Percentiles rank a stretch among this genome's conserved stretches.
Conservation (phyloP, 2,797 vertebrate genomes). For the Limosa lapponica region DNA sequence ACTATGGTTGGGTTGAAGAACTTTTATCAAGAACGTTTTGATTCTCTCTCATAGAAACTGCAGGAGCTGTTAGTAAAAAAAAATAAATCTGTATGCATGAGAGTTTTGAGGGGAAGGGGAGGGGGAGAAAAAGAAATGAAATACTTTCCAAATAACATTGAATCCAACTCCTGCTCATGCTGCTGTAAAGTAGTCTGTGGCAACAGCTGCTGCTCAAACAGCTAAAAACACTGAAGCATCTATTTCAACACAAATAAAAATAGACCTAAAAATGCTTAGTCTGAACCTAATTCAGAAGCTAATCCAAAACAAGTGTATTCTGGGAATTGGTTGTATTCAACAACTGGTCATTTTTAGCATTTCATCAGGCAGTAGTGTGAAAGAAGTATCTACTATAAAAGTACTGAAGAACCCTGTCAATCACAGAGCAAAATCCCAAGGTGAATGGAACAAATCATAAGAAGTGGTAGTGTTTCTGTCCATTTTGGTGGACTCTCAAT, state of each 20-base stretch:
- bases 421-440: not conserved
- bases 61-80: not conserved
- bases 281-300: constrained; percentile 44
- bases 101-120: not conserved
- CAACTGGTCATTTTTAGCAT: constrained; percentile 42
- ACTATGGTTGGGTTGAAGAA: not conserved
- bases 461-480: not conserved
- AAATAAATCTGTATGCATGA: not conserved
- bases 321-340: constrained; percentile 23
- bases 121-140: not conserved
- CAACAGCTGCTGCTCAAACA: constrained; percentile 40
- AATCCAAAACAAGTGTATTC: constrained; percentile 32
- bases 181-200: not conserved
- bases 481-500: not conserved
- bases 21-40: not conserved
- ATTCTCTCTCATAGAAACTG: not conserved
- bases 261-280: constrained; percentile 54
- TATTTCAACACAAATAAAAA: constrained; percentile 53
- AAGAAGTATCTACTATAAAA: not conserved
- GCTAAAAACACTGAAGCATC: constrained; percentile 37
- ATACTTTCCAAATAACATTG: not conserved
- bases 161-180: not conserved
- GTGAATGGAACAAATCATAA: not conserved
- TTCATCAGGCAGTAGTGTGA: not conserved
- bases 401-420: not conserved